These are phyloP conservation scores for Aphyosemion australe DNA, from an alignment of 2,113 vertebrate species.

Conservation along the genomic window DNA sequence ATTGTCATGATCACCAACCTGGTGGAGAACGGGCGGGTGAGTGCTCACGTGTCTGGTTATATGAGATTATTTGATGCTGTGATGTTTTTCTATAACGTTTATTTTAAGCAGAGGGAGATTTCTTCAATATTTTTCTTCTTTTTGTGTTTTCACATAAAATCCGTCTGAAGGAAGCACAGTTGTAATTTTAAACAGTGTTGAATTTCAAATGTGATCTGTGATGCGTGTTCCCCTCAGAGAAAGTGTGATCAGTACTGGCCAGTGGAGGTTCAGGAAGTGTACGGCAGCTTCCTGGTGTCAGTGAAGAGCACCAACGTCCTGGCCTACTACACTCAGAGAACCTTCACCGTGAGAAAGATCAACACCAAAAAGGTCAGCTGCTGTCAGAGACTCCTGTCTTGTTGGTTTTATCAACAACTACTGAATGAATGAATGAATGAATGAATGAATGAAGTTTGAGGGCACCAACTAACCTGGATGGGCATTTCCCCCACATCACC, in stretches of 20 bases:
- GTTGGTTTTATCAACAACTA: no score
- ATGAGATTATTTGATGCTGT: no score
- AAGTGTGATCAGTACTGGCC: slow-evolving; percentile 99
- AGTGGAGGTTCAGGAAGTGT: slow-evolving; percentile 89
- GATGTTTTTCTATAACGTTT: no score
- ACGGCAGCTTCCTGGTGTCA: slow-evolving; percentile 88
- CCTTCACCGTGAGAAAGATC: slow-evolving; percentile 87
- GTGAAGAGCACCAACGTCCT: slow-evolving; percentile 84
- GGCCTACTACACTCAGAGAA: slow-evolving; percentile 92
- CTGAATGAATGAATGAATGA: no score
- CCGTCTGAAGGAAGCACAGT: no score
- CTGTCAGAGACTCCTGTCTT: background rate
- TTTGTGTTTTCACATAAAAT: no score
- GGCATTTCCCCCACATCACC: no score
- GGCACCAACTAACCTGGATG: no score
- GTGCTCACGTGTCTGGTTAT: background rate
- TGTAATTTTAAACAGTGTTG: no score
- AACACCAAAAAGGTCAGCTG: slow-evolving; percentile 87
- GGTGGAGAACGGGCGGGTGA: slow-evolving; percentile 93
- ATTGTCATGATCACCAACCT: slow-evolving; percentile 98
- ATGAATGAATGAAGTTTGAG: no score
- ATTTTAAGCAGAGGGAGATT: no score
- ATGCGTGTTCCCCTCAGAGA: slow-evolving; percentile 77
- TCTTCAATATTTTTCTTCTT: no score
- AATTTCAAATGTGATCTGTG: background rate